These are phyloP conservation scores for Spodoptera frugiperda DNA, from an alignment of 1,140 invertebrate species.

Conservation along the genomic window DNA sequence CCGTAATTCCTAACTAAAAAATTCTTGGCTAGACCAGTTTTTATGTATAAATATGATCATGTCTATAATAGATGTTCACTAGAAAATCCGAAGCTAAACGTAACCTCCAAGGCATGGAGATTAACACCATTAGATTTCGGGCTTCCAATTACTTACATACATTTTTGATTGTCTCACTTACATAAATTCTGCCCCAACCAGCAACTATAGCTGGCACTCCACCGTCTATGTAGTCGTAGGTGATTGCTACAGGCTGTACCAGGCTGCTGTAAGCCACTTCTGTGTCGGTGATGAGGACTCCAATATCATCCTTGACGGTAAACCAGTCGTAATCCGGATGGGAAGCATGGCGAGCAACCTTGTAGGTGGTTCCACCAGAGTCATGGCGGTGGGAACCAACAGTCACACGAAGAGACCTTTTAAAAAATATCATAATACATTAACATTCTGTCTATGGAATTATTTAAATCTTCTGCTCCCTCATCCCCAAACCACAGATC, in stretches of 20 bases:
- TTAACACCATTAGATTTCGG: no score
- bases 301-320: slow-evolving; percentile 45
- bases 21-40: no score
- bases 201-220: slow-evolving; percentile 56
- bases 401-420: not conserved
- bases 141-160: slow-evolving; percentile 52
- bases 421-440: no score
- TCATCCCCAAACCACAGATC: no score
- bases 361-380: slow-evolving; percentile 11
- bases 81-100: no score
- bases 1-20: no score
- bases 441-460: no score
- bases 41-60: no score
- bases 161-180: slow-evolving; percentile 50
- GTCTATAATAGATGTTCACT: no score
- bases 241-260: slow-evolving; percentile 49
- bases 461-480: no score
- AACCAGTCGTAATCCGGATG: slow-evolving; percentile 32
- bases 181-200: slow-evolving; percentile 64
- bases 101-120: no score
- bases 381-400: slow-evolving; percentile 52
- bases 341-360: not conserved
- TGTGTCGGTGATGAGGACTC: slow-evolving; percentile 5
- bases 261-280: not conserved
- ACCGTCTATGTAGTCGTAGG: slow-evolving; percentile 50